Percentiles rank a stretch among this genome's conserved stretches.
phyloP scores from a whole-genome alignment of 2,113 vertebrate species.

The Toxostoma redivivum region DNA sequence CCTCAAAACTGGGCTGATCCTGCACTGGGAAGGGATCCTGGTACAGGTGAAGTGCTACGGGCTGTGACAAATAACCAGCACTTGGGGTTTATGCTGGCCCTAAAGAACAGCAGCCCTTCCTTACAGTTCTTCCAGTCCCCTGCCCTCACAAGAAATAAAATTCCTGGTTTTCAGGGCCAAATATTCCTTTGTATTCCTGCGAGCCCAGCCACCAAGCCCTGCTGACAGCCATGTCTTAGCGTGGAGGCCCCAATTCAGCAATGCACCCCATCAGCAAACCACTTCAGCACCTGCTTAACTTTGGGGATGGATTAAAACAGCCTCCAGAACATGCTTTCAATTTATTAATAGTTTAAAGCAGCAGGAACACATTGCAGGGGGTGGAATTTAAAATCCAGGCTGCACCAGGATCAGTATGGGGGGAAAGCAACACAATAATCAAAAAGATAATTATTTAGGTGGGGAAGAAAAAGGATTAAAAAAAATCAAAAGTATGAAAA shows the following conservation, averaged over 20 bases:
- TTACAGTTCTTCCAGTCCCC: not conserved
- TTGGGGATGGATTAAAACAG: not conserved
- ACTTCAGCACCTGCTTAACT: slow-evolving; percentile 43
- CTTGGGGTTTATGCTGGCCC: rapidly evolving
- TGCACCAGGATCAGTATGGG: not conserved
- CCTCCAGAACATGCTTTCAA: slow-evolving; percentile 2
- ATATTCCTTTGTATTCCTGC: not conserved
- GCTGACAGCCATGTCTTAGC: not conserved
- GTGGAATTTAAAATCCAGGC: not conserved
- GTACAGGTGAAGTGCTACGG: rapidly evolving
- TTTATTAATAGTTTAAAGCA: slow-evolving; percentile 31
- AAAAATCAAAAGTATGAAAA: not conserved
- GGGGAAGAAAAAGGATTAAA: not conserved
- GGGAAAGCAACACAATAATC: not conserved
- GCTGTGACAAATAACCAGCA: rapidly evolving
- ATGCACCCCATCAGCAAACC: not conserved
- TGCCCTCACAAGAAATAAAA: not conserved
- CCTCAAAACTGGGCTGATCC: not conserved
- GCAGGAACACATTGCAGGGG: not conserved
- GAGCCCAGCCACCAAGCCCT: not conserved
- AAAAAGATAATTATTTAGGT: not conserved
- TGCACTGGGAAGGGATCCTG: not conserved
- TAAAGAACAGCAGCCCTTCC: not conserved
- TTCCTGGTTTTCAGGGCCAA: not conserved
- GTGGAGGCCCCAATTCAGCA: not conserved